Percentiles rank a stretch among this genome's conserved stretches.
phyloP scores from a whole-genome alignment of 2,113 vertebrate genomes.

The Sula dactylatra region DNA sequence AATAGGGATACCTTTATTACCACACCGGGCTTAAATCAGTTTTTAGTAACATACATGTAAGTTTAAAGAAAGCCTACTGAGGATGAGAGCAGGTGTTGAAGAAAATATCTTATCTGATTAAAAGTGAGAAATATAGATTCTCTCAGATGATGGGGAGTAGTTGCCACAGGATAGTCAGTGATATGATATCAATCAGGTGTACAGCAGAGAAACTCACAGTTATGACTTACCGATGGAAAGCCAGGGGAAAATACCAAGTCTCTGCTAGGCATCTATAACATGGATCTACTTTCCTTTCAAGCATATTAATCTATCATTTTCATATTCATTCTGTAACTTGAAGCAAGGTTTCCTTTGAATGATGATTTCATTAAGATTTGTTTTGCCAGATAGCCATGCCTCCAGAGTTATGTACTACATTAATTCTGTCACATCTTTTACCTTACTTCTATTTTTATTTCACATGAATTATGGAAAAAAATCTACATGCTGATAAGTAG shows the following conservation, averaged over 20 bases:
- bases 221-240: not conserved
- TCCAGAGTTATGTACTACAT: constrained; percentile 20
- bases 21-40: not conserved
- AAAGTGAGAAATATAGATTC: not conserved
- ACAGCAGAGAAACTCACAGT: not conserved
- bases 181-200: not conserved
- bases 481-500: not conserved
- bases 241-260: not conserved
- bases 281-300: constrained; percentile 3
- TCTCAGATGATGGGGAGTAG: not conserved
- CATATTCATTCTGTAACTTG: constrained; percentile 12
- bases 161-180: not conserved
- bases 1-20: not conserved
- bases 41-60: not conserved
- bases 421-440: constrained; percentile 33
- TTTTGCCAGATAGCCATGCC: not conserved
- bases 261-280: not conserved
- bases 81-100: not conserved
- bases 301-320: constrained; percentile 14
- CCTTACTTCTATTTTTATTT: not conserved
- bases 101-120: constrained; percentile 17
- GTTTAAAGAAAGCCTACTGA: not conserved
- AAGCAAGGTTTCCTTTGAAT: constrained; percentile 23
- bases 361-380: constrained; percentile 61
- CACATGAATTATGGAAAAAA: not conserved